Base-by-base conservation (phyloP, 35 echinoderm and acorn worm genomes). In the Apostichopus californicus region DNA sequence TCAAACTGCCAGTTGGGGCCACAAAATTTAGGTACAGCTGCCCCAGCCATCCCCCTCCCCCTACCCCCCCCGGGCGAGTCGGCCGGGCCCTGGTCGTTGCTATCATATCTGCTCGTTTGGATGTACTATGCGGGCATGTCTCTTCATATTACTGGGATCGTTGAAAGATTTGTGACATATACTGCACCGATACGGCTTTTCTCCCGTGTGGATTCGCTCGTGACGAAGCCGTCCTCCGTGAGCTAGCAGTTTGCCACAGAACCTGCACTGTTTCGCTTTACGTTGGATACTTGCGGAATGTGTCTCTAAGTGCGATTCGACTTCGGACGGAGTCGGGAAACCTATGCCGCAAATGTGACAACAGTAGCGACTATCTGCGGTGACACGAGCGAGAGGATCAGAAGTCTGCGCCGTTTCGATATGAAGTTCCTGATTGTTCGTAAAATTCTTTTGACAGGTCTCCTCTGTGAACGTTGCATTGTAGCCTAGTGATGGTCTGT, bases 151-250 rank as follows among this genome's bases (percentile, higher is more conserved):
- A 12, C 81, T 85, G 3, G 55, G 54, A 85, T 58, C 81, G 13
- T 85, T 91, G n/a, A 97, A 97, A 22, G 57, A 65, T 86, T 93
- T 97, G 15, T 57, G 64, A 81, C 95, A 97, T 11, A 86, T 88
- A 3, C 70, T 84, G 68, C 95, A 97, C 14, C 80, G 34, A 71
- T 94, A 97, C 22, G 93, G 93, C 78, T 93, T 91, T 24, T 93
- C 95, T 13, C 92, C 92, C 1, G 88, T 93, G 65, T 96, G 95
- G 21, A 93, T 92, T 17, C 91, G 83, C 56, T 92, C 94, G 54
- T 95, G 94, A 6, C 61, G 60, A 15, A 78, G 78, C 10, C 64
- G 55, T 60, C 72, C 73, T 22, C 77, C 89, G 17, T 75, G 71
- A 6, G 24, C 81, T 18, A 85, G 55, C n/a, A 85, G 17, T 24